A percentile compares a stretch with the other conserved stretches of the same genome.
phyloP scores from a whole-genome alignment of 1,140 invertebrate genomes.

The Callitettix versicolor region DNA sequence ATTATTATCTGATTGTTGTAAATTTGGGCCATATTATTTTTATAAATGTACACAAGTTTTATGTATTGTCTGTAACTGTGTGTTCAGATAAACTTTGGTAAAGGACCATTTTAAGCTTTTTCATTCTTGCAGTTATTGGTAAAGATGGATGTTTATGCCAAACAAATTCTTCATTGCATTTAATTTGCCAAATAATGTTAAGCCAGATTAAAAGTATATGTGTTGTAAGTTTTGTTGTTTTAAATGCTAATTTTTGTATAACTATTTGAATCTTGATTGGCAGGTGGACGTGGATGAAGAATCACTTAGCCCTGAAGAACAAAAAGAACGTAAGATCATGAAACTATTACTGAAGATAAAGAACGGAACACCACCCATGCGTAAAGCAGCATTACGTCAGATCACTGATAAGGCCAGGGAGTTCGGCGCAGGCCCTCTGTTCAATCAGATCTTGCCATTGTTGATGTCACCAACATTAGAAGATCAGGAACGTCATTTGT shows the following conservation, averaged over 20 bases:
- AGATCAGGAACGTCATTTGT: constrained; percentile 96
- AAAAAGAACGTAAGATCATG: constrained; percentile 99
- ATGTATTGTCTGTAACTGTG: too few species aligned
- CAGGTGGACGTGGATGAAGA: constrained; percentile 95
- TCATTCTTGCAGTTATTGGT: too few species aligned
- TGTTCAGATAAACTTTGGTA: too few species aligned
- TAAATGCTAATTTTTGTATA: not conserved
- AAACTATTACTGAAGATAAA: constrained; percentile 96
- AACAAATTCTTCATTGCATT: too few species aligned
- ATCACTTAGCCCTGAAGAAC: constrained; percentile 85
- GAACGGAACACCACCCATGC: constrained; percentile 98
- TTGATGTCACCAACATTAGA: constrained; percentile 99
- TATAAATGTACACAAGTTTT: too few species aligned
- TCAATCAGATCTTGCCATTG: constrained; percentile 96
- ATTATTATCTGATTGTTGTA: too few species aligned
- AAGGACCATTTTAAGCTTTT: too few species aligned
- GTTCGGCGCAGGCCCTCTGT: constrained; percentile 95
- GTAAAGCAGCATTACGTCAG: constrained; percentile 92
- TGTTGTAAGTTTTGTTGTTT: too few species aligned
- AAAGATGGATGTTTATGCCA: too few species aligned
- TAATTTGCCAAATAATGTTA: too few species aligned
- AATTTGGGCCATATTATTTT: too few species aligned
- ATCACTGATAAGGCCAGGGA: constrained; percentile 98
- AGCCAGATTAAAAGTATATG: too few species aligned
- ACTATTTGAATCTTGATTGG: not conserved